Conservation (phyloP, 2,113 vertebrate genomes). For the Lepisosteus oculatus region DNA sequence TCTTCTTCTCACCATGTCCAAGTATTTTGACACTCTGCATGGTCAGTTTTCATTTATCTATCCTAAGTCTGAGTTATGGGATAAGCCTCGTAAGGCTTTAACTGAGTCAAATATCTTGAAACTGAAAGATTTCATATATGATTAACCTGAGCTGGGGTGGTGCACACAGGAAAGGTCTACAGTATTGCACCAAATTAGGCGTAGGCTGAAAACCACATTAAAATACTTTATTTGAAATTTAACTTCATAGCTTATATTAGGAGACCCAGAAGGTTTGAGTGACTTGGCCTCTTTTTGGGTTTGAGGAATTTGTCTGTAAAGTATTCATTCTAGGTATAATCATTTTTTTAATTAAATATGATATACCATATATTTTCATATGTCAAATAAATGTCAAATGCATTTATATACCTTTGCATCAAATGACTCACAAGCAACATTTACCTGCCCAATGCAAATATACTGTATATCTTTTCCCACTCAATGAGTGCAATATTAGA, state of each 20-base stretch:
- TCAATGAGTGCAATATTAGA: slow-evolving; percentile 33
- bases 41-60: too few relatives aligned
- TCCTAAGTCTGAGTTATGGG: slow-evolving; percentile 15
- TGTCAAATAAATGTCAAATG: slow-evolving; percentile 42
- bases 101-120: slow-evolving; percentile 41
- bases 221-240: slow-evolving; percentile 43
- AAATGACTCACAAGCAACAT: slow-evolving; percentile 28
- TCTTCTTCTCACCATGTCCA: too few relatives aligned
- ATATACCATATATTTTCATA: slow-evolving; percentile 25
- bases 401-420: slow-evolving; percentile 36
- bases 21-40: too few relatives aligned
- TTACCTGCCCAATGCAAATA: slow-evolving; percentile 37
- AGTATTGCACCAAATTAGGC: slow-evolving; percentile 19
- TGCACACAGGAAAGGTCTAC: slow-evolving; percentile 34
- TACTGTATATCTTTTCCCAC: slow-evolving; percentile 23
- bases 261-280: slow-evolving; percentile 7
- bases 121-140: slow-evolving; percentile 35
- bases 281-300: not conserved
- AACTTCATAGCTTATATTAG: slow-evolving; percentile 24
- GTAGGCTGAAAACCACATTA: not conserved
- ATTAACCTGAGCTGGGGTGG: slow-evolving; percentile 28
- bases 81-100: slow-evolving; percentile 38
- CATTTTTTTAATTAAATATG: slow-evolving; percentile 32
- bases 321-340: slow-evolving; percentile 26
- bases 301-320: slow-evolving; percentile 10